Percentiles rank a stretch among this genome's conserved stretches.
phyloP scores from a whole-genome alignment of 2,113 vertebrate species.

The Loxodonta africana region DNA sequence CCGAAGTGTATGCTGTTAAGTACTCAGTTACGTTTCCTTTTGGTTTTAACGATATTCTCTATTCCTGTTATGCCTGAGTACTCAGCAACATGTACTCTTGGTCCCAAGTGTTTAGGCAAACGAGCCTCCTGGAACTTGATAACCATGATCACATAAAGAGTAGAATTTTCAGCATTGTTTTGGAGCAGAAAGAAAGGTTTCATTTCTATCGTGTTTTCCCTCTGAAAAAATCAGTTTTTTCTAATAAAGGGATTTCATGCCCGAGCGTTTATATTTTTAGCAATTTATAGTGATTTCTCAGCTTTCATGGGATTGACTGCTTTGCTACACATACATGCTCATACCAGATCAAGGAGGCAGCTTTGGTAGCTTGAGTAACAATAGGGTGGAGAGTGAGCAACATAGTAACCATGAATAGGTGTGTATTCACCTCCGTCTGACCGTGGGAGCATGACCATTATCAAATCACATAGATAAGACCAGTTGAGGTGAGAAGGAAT shows the following conservation, averaged over 20 bases:
- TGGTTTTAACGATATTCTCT: neutral
- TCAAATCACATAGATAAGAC: neutral
- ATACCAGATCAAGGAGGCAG: neutral
- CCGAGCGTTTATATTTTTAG: slow-evolving; percentile 50
- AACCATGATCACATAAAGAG: neutral
- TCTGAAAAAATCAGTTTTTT: slow-evolving; percentile 60
- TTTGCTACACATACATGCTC: slow-evolving; percentile 30
- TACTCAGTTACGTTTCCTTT: neutral
- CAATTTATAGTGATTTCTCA: slow-evolving; percentile 52
- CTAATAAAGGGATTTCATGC: slow-evolving; percentile 2
- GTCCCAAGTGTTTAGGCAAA: neutral
- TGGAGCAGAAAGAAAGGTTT: slow-evolving; percentile 8
- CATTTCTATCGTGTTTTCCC: slow-evolving; percentile 27
- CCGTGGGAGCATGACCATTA: neutral
- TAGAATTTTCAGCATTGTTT: slow-evolving; percentile 36
- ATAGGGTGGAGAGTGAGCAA: neutral
- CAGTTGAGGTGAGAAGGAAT: neutral
- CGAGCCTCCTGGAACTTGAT: neutral
- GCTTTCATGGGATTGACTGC: neutral
- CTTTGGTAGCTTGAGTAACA: neutral
- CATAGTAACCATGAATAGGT: neutral
- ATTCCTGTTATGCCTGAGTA: neutral
- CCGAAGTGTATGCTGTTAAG: neutral
- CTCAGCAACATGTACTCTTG: neutral
- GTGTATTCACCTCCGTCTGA: neutral